Evolutionary conservation across 2,888 invertebrate species (phyloP).

Genomic region (Lycocerus yunnanus): DNA sequence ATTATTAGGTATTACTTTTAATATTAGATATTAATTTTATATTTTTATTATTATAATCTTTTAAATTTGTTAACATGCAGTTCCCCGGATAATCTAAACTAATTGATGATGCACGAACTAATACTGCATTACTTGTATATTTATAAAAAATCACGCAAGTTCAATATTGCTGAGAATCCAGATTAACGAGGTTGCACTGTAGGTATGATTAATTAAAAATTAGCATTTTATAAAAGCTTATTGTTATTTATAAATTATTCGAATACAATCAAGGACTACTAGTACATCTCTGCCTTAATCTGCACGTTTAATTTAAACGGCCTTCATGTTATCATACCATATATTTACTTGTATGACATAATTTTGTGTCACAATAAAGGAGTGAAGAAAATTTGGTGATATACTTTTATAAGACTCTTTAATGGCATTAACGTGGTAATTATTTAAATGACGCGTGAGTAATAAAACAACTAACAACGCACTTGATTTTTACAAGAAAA

Average conservation of each 20-base stretch:
- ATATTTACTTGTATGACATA: constrained; percentile 9
- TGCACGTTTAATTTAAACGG: constrained; percentile 8
- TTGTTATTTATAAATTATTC: not conserved
- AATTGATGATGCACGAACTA: no score
- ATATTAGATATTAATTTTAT: no score
- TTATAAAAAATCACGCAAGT: no score
- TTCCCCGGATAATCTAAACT: not conserved
- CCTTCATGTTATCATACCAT: constrained; percentile 27
- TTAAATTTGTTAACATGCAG: no score
- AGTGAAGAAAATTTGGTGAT: not conserved
- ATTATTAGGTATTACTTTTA: no score
- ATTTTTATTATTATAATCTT: no score
- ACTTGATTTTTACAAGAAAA: not conserved
- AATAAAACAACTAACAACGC: not conserved
- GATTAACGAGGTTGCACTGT: not conserved
- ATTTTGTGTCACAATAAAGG: not conserved
- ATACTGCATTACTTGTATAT: no score
- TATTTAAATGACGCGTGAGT: not conserved
- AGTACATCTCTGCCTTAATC: not conserved
- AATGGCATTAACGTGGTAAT: not conserved
- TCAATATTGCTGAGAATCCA: not conserved
- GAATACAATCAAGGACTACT: not conserved
- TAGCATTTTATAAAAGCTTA: not conserved
- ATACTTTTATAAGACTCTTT: not conserved
- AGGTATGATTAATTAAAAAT: not conserved